Evolutionary conservation across 2,797 vertebrate genomes (phyloP).

Genomic region (Aulostomus chinensis): DNA sequence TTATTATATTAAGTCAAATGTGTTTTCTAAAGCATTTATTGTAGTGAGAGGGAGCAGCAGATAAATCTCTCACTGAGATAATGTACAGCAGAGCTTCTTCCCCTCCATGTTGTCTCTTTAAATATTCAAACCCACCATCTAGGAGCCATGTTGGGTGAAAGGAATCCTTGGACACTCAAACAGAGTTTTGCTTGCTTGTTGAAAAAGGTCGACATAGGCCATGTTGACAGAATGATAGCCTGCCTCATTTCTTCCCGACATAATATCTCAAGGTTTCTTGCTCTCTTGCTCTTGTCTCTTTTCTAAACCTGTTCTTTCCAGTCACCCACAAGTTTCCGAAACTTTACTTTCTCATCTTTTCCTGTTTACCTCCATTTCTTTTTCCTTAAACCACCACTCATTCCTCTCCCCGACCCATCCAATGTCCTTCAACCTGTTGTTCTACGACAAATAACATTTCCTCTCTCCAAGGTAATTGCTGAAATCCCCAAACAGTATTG

Average conservation of each 20-base stretch:
- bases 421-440: too few relatives aligned
- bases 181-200: constrained; percentile 32
- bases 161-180: constrained; percentile 44
- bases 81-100: constrained; percentile 47
- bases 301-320: not conserved
- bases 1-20: constrained; percentile 40
- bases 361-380: too few relatives aligned
- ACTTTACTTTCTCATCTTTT: too few relatives aligned
- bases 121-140: constrained; percentile 56
- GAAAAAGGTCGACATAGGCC: constrained; percentile 38
- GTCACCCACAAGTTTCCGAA: not conserved
- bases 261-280: constrained; percentile 19
- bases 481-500: too few relatives aligned
- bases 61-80: constrained; percentile 58
- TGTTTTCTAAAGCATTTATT: constrained; percentile 56
- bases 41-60: constrained; percentile 28
- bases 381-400: too few relatives aligned
- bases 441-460: too few relatives aligned
- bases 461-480: too few relatives aligned
- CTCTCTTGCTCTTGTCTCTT: not conserved
- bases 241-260: constrained; percentile 31
- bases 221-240: constrained; percentile 30
- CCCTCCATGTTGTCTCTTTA: constrained; percentile 43
- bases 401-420: too few relatives aligned
- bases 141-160: constrained; percentile 26